Base-by-base conservation (phyloP, 2,888 invertebrate species). In the Chouioia cunea region DNA sequence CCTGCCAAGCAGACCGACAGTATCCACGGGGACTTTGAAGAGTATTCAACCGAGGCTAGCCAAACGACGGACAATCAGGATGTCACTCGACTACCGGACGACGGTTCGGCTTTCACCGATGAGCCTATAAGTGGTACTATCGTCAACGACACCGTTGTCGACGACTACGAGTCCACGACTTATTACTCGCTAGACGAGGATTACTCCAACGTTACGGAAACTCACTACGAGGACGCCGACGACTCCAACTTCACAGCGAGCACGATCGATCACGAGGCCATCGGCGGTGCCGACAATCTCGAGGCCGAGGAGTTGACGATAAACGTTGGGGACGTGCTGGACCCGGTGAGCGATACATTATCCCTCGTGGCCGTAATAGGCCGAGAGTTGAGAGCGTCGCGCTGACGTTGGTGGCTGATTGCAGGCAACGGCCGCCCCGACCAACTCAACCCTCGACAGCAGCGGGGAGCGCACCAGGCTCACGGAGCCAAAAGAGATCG, bases 381-480 rank as follows among this genome's bases (percentile, higher is more conserved):
- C 15, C 15, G 67, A 67, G n/a, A 15, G n/a, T 6, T 12, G 36
- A 36, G 6, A 10, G 6, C 6, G 4, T 27, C 2, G 46, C 54
- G 14, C 57, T n/a, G n/a, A n/a, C n/a, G n/a, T n/a, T n/a, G 10
- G 63, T 56, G 43, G 63, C 63, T 18, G 68, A 36, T 36, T 36
- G 10, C 36, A 36, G 36, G 36, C 10, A 10, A 12, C 36, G 12
- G 36, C 50, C 4, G 50, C 62, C 44, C 43, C 36, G 12, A 43
- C 50, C 4, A 57, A 69, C 44, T 48, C 57, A 6, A 53, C 18
- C n/a, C n/a, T n/a, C 14, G 50, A 50, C 12, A 56, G 18, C 16
- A 36, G 12, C 10, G 64, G 53, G 53, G 53, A 70, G 22, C 46
- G 53, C 27, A n/a, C n/a, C n/a, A 70, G 53, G 59, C 70, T 65